Conservation (phyloP, 2,888 invertebrate species). For the Alentia gelatinosa region DNA sequence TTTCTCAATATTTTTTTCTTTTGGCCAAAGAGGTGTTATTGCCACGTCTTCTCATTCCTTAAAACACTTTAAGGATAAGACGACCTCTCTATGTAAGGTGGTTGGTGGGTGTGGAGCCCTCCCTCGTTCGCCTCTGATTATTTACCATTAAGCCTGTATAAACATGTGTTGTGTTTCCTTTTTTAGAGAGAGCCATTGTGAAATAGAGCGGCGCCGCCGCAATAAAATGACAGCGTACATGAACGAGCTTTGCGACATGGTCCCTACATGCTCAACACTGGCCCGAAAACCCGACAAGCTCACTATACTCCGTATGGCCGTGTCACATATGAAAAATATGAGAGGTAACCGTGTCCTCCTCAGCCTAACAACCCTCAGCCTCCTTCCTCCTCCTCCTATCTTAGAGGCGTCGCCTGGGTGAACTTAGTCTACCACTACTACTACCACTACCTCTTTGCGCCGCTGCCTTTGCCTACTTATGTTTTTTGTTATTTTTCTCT, state of each 20-base stretch:
- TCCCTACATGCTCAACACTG: conserved; percentile 98
- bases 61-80: no score
- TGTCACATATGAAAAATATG: conserved; percentile 99
- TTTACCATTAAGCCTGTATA: conserved; percentile 9
- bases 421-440: conserved; percentile 23
- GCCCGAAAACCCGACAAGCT: conserved; percentile 99
- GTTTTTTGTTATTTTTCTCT: not conserved
- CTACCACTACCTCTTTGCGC: conserved; percentile 45
- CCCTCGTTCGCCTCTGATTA: not conserved
- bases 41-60: no score
- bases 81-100: no score
- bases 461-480: conserved; percentile 49
- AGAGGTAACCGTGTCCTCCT: conserved; percentile 85
- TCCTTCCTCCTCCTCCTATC: not conserved
- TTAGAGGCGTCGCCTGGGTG: conserved; percentile 35
- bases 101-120: not conserved
- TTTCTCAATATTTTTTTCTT: no score
- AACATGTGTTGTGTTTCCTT: conserved; percentile 40
- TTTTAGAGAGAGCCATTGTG: conserved; percentile 97
- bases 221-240: conserved; percentile 99
- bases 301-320: conserved; percentile 99
- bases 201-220: conserved; percentile 97
- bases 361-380: not conserved
- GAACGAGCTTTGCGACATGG: conserved; percentile 99
- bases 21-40: no score